These are phyloP conservation scores for Ifrita kowaldi DNA, from an alignment of 2,113 vertebrate species.

Conservation along the genomic window DNA sequence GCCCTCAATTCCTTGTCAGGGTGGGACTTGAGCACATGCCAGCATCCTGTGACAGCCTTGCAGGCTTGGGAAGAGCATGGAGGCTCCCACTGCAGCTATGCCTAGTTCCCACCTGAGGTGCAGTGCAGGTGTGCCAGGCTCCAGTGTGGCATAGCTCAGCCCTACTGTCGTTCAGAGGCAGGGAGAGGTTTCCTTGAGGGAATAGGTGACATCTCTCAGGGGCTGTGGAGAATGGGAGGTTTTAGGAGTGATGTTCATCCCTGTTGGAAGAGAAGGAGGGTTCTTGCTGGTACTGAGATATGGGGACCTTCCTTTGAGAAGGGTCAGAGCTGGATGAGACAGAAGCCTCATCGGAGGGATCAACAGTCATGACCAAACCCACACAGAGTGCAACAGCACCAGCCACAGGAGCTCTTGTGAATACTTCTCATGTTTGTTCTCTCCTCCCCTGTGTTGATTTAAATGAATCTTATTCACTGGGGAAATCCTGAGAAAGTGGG, in stretches of 20 bases:
- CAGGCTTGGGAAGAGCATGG: background rate
- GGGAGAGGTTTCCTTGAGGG: background rate
- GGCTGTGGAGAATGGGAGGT: background rate
- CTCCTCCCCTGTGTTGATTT: background rate
- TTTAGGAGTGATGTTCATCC: background rate
- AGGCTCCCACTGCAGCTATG: background rate
- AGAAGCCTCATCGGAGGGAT: background rate
- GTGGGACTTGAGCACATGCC: rapidly evolving
- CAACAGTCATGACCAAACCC: background rate
- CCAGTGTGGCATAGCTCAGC: background rate
- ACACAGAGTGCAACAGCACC: background rate
- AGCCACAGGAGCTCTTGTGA: background rate
- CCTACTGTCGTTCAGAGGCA: background rate
- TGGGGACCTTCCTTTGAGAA: background rate
- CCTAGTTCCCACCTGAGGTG: background rate
- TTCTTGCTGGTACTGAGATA: background rate
- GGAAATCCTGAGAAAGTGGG: background rate
- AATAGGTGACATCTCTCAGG: background rate
- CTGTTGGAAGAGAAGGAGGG: background rate
- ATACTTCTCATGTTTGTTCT: background rate
- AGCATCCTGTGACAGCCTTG: background rate
- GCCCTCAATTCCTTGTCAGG: background rate
- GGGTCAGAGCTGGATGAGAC: background rate
- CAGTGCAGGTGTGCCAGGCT: background rate
- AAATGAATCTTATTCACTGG: background rate